Base-by-base conservation (phyloP, 2,113 vertebrate genomes). In the Nerophis ophidion region DNA sequence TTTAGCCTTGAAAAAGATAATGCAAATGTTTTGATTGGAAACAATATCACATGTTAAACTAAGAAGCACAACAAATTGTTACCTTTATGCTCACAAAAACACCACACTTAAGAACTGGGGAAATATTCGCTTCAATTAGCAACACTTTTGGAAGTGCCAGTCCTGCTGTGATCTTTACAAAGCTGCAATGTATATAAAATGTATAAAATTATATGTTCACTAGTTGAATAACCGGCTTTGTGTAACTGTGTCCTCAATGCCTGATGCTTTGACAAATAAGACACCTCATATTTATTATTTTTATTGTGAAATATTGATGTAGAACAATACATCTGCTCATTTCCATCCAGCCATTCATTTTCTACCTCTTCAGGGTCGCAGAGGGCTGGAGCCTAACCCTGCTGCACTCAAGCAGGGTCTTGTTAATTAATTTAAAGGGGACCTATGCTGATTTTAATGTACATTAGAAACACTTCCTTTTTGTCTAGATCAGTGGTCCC, bases 201-300 rank as follows among this genome's bases (percentile, higher is more conserved):
- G 8, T 44, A 60, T 10, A 45, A 26, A 19, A 50, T 26, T 1
- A 9, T 38, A 42, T 44, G 55, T n/a, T 63, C 35, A 16, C 36
- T 55, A 50, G 38, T 62, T 58, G 10, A 54, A 49, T 16, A 26
- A 38, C 40, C 16, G 48, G 34, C 48, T 57, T 56, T 64, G 8
- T 47, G 17, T 55, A 44, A 59, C 8, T n/a, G 8, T 3, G 38
- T 60, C 42, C 17, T 42, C 17, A 52, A 14, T n/a, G 14, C 9
- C 48, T 11, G n/a, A 12, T 45, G 36, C n/a, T 58, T 5, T 56
- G 14, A 0, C n/a, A n/a, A 0, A 0, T 5, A 16, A 51, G 7
- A 52, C 8, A 6, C 13, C 40, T 12, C 12, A 44, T 44, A 44
- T 44, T 44, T 44, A 44, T 44, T 5, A 6, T 44, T 4, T 44